A percentile compares a stretch with the other conserved stretches of the same genome.
These are phyloP conservation scores for Nemapogon koenigi DNA, from an alignment of 2,888 invertebrate genomes.

Conservation along the genomic window DNA sequence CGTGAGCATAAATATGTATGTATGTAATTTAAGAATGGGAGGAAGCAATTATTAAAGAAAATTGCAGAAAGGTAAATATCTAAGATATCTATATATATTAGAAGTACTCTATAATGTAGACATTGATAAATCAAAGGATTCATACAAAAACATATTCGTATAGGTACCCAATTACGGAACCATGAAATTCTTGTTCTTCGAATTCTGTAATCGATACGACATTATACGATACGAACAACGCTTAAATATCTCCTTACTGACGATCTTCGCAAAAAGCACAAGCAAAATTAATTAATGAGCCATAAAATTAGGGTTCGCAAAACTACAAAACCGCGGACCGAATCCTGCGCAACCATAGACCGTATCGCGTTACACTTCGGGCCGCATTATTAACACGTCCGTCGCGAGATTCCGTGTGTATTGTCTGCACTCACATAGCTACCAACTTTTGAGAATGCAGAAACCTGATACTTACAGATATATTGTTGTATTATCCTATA, in stretches of 20 bases:
- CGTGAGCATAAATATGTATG: too few species aligned
- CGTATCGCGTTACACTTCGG: conserved; percentile 13
- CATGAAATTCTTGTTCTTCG: conserved; percentile 2
- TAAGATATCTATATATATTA: too few species aligned
- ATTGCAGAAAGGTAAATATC: too few species aligned
- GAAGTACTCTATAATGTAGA: too few species aligned
- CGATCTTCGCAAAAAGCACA: conserved; percentile 33
- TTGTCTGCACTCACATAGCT: conserved; percentile 18
- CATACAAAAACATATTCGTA: too few species aligned
- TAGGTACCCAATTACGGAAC: too few species aligned
- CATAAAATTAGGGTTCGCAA: conserved; percentile 49
- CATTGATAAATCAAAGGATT: too few species aligned
- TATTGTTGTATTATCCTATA: conserved; percentile 4
- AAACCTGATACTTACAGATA: conserved; percentile 1
- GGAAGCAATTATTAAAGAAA: too few species aligned
- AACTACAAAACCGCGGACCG: conserved; percentile 11
- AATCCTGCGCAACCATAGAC: not conserved
- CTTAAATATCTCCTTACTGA: conserved; percentile 6
- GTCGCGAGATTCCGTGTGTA: conserved; percentile 41
- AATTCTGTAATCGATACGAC: conserved; percentile 5
- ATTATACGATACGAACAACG: not conserved
- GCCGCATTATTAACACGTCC: conserved; percentile 41
- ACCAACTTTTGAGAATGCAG: conserved; percentile 1
- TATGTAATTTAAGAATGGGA: too few species aligned
- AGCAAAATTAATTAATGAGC: conserved; percentile 49